phyloP scores from a whole-genome alignment of 1,140 invertebrate genomes.

The Linepithema humile region DNA sequence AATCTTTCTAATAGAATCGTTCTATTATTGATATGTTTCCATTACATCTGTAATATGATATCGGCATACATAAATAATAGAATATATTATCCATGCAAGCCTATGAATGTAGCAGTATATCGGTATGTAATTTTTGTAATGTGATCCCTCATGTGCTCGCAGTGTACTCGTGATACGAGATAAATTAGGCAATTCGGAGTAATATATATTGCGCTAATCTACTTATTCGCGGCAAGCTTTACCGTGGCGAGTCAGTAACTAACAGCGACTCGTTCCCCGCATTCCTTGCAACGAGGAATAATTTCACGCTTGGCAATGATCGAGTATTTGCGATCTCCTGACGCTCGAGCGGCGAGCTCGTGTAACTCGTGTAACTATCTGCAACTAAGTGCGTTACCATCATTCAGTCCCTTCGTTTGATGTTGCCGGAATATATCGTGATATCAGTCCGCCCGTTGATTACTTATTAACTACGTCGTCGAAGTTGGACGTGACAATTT shows the following conservation, averaged over 20 bases:
- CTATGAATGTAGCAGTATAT: background rate
- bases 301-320: conserved; percentile 44
- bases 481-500: background rate
- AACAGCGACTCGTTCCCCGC: background rate
- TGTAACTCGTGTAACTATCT: conserved; percentile 30
- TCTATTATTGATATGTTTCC: background rate
- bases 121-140: background rate
- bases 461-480: conserved; percentile 4
- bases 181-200: conserved; percentile 15
- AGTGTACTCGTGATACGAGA: background rate
- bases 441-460: background rate
- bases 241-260: background rate
- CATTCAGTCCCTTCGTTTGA: conserved; percentile 24
- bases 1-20: background rate
- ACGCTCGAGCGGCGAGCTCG: background rate
- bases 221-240: conserved; percentile 22
- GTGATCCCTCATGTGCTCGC: background rate
- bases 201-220: conserved; percentile 15
- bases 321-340: conserved; percentile 4
- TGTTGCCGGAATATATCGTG: background rate
- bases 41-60: too few relatives aligned
- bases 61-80: background rate
- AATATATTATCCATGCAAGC: background rate
- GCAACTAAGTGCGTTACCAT: conserved; percentile 8
- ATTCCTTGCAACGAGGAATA: conserved; percentile 34